phyloP scores from a whole-genome alignment of 2,888 invertebrate genomes.

The Arctia plantaginis region DNA sequence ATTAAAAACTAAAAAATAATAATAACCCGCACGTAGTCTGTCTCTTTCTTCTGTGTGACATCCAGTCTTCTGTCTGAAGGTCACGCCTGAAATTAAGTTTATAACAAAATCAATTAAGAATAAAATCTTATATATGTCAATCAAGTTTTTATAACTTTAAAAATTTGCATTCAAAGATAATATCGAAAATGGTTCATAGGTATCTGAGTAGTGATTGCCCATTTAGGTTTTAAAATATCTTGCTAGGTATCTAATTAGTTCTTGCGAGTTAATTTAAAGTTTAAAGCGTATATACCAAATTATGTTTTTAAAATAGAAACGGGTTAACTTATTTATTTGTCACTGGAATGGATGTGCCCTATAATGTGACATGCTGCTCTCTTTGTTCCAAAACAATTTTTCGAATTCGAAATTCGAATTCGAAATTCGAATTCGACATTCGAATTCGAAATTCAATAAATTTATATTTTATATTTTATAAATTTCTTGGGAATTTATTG shows the following conservation, averaged over 20 bases:
- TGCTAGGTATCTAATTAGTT: neutral
- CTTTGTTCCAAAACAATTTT: neutral
- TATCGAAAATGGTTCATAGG: slow-evolving; percentile 45
- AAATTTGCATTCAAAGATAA: slow-evolving; percentile 51
- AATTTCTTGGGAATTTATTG: too few species aligned
- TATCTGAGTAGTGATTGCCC: slow-evolving; percentile 23
- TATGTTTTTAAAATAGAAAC: too few species aligned
- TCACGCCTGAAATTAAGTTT: slow-evolving; percentile 2
- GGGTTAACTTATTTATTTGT: neutral
- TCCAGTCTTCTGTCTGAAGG: neutral
- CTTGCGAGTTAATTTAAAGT: neutral
- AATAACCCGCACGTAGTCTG: slow-evolving; percentile 10
- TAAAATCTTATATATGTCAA: slow-evolving; percentile 54
- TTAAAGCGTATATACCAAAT: neutral
- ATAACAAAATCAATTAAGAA: neutral
- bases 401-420: too few species aligned
- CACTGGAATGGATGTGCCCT: neutral
- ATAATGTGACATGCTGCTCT: neutral
- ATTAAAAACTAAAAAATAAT: neutral
- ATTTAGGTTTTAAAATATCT: slow-evolving; percentile 8
- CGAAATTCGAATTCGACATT: too few species aligned
- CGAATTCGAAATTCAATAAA: too few species aligned
- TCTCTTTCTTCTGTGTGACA: slow-evolving; percentile 8
- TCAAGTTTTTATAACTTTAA: slow-evolving; percentile 53
- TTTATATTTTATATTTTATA: too few species aligned